Conservation (phyloP, 2,113 vertebrate genomes). For the Copsychus sechellarum region DNA sequence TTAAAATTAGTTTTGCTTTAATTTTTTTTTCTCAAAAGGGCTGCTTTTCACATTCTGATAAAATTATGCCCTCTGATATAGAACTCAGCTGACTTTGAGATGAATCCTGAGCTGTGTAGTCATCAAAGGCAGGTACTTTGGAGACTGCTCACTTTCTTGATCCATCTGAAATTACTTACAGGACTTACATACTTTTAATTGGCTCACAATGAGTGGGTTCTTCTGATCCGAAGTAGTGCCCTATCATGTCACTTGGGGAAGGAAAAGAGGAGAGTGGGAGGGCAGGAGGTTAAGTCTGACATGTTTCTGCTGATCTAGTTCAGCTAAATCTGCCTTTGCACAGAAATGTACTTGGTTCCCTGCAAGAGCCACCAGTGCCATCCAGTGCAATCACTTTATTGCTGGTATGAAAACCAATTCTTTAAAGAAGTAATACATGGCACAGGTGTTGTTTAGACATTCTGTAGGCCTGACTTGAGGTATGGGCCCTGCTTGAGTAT, state of each 20-base stretch:
- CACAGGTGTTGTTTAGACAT: not conserved
- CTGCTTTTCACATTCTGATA: not conserved
- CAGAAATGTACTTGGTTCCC: not conserved
- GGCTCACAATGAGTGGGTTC: not conserved
- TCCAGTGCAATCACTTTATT: not conserved
- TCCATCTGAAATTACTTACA: not conserved
- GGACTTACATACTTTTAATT: not conserved
- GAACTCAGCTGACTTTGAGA: not conserved
- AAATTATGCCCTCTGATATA: not conserved
- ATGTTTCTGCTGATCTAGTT: not conserved
- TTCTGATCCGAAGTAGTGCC: not conserved
- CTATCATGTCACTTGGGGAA: fast-evolving
- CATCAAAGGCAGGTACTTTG: not conserved
- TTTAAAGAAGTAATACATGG: not conserved
- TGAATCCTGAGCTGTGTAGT: not conserved
- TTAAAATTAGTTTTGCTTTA: too few relatives aligned
- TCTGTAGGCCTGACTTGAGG: not conserved
- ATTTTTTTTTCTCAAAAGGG: not conserved
- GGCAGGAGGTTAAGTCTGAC: not conserved
- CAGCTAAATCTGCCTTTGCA: not conserved
- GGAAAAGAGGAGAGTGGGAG: not conserved
- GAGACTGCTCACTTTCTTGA: not conserved
- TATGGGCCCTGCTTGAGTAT: not conserved
- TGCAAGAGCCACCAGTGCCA: not conserved
- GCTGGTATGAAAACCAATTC: not conserved